Conservation (phyloP, 2,113 vertebrate genomes). For the Pomatorhinus ruficollis region DNA sequence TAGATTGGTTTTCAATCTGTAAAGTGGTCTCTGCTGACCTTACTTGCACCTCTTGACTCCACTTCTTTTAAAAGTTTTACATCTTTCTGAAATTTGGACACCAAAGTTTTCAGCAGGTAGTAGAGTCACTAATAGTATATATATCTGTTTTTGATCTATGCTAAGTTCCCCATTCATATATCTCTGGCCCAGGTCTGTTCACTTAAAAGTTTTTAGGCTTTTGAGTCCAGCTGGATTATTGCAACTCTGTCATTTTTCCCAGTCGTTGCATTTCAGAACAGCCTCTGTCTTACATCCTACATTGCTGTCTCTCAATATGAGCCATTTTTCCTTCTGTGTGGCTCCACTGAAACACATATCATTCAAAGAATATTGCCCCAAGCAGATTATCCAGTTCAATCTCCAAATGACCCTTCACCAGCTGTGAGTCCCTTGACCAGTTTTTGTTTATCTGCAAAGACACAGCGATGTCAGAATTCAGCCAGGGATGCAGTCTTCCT, state of each 20-base stretch:
- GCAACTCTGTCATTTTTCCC: not conserved
- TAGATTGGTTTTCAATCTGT: not conserved
- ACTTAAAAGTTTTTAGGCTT: not conserved
- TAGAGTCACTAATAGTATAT: not conserved
- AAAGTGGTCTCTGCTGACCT: slow-evolving; percentile 2
- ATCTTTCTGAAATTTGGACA: not conserved
- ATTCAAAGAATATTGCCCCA: not conserved
- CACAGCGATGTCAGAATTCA: not conserved
- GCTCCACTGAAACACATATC: not conserved
- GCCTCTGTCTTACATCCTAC: not conserved
- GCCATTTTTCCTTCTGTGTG: not conserved
- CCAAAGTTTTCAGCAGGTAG: not conserved
- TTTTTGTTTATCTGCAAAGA: not conserved
- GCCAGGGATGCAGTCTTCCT: not conserved
- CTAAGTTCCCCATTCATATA: not conserved
- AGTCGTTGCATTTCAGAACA: not conserved
- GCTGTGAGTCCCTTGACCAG: not conserved
- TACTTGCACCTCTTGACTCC: not conserved
- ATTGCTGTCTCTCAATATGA: not conserved
- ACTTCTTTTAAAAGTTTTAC: not conserved
- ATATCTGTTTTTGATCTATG: not conserved
- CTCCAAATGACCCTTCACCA: not conserved
- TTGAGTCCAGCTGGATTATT: not conserved
- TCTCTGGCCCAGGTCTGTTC: not conserved
- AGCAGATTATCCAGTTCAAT: not conserved